phyloP scores from a whole-genome alignment of 1,140 invertebrate species.

The Battus philenor region DNA sequence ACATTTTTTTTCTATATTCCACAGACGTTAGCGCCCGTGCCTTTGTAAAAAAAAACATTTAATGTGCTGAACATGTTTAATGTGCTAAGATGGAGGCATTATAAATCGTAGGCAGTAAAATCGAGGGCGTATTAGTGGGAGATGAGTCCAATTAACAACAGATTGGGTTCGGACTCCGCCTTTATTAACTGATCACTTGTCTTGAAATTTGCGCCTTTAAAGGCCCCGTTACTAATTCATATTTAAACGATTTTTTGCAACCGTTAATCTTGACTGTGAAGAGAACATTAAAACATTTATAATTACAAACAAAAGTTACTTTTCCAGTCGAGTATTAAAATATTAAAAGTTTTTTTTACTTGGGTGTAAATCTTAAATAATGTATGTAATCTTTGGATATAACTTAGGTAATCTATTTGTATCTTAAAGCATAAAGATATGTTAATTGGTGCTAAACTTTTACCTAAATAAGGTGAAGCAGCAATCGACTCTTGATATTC shows the following conservation, averaged over 20 bases:
- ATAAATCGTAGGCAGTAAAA: conserved; percentile 12
- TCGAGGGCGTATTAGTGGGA: conserved; percentile 3
- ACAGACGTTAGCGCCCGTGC: no score
- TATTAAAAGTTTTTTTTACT: background rate
- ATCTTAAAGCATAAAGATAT: no score
- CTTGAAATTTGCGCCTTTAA: conserved; percentile 1
- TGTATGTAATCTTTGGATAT: no score
- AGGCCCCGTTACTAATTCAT: conserved; percentile 1
- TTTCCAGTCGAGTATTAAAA: background rate
- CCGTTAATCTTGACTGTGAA: background rate
- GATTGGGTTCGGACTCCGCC: conserved; percentile 9
- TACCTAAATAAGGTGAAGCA: no score
- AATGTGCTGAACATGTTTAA: no score
- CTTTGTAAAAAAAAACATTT: no score
- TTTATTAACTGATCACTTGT: conserved; percentile 13
- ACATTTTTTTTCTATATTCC: no score
- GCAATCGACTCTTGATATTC: no score
- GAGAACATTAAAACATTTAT: background rate
- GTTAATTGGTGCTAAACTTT: no score
- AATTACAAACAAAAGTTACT: background rate
- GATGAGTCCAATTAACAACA: conserved; percentile 15
- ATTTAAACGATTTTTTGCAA: conserved; percentile 9
- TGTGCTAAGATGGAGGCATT: conserved; percentile 4
- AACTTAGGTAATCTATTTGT: no score
- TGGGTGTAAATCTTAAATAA: no score